Evolutionary conservation across 2,888 invertebrate species (phyloP), one percentile per base, ranked within the genome.

Genomic region (Graphium colonna): DNA sequence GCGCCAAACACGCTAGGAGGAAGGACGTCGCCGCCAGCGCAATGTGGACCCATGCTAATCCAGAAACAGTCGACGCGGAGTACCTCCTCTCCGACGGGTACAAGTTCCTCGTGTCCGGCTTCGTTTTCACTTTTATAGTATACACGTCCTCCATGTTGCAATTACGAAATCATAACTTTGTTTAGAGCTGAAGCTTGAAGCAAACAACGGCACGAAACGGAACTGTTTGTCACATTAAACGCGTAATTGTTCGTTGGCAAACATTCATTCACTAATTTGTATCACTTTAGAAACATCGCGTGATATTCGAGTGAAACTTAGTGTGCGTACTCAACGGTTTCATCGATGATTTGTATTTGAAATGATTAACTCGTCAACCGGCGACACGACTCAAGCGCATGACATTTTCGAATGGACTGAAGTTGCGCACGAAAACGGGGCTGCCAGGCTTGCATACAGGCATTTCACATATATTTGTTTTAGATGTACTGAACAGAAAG

Each of bases 11-110:
- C 0, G 92, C 92, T 46, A 93, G 79, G 0, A 93, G 68, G 41
- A 92, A 83, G 0, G 92, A 90, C 0, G 92, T 91, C 0, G 88
- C 77, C 0, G 92, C 91, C n/a, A 94, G 79, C 0, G 91, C 90
- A 7, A 93, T 79, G 62, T 93, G 93, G 0, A 93, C 91, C 75
- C 92, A 91, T 1, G 92, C 91, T 33, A 94, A 68, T 0, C 93
- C 93, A 2, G 92, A 90, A 0, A 93, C 93, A 0, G 92, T 93
- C 0, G 93, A 92, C 0, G 93, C 93, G 0, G 93, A 93, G 66
- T 93, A 93, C 51, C 93, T 80, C 59, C 93, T 77, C 69, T 94
- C 93, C 0, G 93, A 93, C 0, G 93, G 93, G 62, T 92, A 93
- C 31, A 92, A 67, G 59, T 86, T 87, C 55, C 91, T 82, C 1